A percentile compares a stretch with the other conserved stretches of the same genome.
Evolutionary conservation across 2,113 vertebrate genomes (phyloP).

Genomic region (Tonatia bakeri): DNA sequence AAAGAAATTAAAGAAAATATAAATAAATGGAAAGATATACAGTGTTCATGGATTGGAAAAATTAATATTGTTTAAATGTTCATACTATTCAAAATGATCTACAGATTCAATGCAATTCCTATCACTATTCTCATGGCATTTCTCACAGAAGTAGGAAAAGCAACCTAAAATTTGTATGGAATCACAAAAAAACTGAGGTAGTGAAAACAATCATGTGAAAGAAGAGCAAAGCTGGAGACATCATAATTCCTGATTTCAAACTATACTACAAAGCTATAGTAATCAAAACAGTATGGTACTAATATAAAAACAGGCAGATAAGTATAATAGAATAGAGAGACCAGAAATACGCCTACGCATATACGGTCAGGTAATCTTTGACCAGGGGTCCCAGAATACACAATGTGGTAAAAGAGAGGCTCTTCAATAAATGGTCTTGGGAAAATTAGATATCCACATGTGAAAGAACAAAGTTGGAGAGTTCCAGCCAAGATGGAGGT

Average conservation of each 20-base stretch:
- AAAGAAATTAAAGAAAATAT: neutral
- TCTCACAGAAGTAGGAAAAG: neutral
- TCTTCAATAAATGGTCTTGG: neutral
- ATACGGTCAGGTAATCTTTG: neutral
- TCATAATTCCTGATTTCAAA: neutral
- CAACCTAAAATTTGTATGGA: neutral
- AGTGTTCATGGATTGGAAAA: neutral
- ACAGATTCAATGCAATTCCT: neutral
- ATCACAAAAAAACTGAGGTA: neutral
- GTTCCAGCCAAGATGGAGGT: too few species aligned
- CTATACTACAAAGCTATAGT: neutral
- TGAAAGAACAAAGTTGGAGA: neutral
- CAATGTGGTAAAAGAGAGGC: neutral
- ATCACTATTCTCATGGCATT: neutral
- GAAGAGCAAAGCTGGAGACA: neutral
- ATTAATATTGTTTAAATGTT: neutral
- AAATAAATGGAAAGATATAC: neutral
- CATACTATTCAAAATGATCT: neutral
- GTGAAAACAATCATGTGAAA: neutral
- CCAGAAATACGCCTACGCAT: neutral
- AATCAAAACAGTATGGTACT: neutral
- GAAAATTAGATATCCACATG: neutral
- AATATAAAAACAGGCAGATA: neutral
- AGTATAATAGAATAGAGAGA: neutral
- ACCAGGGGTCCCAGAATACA: neutral